Base-by-base conservation (phyloP, 1,140 invertebrate species). In the Orius insidiosus region DNA sequence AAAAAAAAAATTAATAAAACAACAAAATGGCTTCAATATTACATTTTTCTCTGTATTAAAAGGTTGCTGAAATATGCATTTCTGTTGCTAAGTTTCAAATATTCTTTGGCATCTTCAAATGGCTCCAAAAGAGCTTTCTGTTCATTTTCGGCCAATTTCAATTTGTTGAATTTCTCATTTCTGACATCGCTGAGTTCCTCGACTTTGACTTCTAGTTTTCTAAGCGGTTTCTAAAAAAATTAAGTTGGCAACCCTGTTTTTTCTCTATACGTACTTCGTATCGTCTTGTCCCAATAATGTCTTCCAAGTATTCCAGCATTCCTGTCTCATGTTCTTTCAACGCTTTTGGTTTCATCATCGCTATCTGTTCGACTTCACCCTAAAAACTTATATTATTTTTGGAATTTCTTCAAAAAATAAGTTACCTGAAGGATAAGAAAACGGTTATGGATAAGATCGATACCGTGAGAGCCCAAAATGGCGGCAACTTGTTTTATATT, bases 341-440 rank as follows among this genome's bases (percentile, higher is more conserved):
- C 0, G 70, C 86, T 67, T 96, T 98, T 0, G 94, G 83, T 59
- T 97, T 98, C 94, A 99, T 98, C 77, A 98, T 76, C 3, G 96
- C 78, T 56, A 99, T 98, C 61, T 96, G 92, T 66, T 99, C 96
- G 1, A 99, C 95, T 74, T 99, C 96, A 39, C 96, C 96, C 85
- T 93, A 56, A 53, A 54, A 52, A 30, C 52, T n/a, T n/a, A 52
- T 51, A 24, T 24, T 4, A 24, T 4, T 24, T 24, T 3, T 24
- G 24, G 24, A 7, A 24, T 24, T 11, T 51, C 3, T 6, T 3
- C 3, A 40, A 40, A 36, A 11, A 36, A 45, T 24, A 48, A n/a
- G n/a, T n/a, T n/a, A 88, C 85, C 70, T 98, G 94, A 14, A 98
- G 70, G 61, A 99, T 99, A 3, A 99, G 68, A 64, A 99, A 99